These are phyloP conservation scores for Seladonia tumulorum DNA, from an alignment of 2,888 invertebrate species.

Conservation along the genomic window DNA sequence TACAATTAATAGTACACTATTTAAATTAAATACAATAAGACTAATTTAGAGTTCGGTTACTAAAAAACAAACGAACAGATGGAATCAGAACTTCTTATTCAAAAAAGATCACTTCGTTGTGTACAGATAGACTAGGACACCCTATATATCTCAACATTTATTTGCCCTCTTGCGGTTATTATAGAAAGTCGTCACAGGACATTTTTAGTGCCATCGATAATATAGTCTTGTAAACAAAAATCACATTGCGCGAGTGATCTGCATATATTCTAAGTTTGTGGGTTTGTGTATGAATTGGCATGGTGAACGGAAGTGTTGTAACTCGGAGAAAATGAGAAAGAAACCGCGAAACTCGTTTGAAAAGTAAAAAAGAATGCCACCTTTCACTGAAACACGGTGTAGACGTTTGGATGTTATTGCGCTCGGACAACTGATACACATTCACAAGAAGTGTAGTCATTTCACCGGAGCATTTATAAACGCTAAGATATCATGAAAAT, in stretches of 20 bases:
- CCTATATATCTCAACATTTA: neutral
- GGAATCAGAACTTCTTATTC: no score
- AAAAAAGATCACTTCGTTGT: neutral
- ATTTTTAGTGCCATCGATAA: neutral
- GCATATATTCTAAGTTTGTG: neutral
- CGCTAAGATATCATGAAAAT: constrained; percentile 8
- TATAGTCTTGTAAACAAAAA: neutral
- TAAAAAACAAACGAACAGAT: no score
- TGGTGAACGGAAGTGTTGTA: neutral
- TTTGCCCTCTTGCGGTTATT: neutral
- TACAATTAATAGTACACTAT: no score
- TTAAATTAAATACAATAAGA: no score
- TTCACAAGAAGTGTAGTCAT: neutral
- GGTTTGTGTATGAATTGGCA: neutral
- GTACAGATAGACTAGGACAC: neutral
- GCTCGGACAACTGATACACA: neutral
- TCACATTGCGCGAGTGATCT: neutral
- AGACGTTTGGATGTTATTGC: neutral
- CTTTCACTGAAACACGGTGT: constrained; percentile 33
- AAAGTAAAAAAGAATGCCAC: constrained; percentile 20
- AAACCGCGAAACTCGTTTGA: constrained; percentile 19
- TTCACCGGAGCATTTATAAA: neutral
- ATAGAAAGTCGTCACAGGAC: neutral
- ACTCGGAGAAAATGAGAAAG: neutral
- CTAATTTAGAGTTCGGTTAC: no score